phyloP scores from a whole-genome alignment of 2,888 invertebrate species.

The Drosophila kuntzei region DNA sequence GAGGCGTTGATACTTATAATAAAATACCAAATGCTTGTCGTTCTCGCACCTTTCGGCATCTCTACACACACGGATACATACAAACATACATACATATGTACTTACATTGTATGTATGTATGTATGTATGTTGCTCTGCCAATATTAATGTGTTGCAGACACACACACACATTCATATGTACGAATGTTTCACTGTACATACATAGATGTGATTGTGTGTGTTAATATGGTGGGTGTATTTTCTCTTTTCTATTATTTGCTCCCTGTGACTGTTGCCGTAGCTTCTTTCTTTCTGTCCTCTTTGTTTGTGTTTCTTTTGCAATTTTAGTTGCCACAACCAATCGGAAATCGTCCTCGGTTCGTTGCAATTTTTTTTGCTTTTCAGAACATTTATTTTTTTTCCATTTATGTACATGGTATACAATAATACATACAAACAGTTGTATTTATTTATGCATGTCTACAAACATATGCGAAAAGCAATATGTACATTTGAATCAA shows the following conservation, averaged over 20 bases:
- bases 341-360: constrained; percentile 74
- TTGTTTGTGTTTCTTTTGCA: constrained; percentile 57
- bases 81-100: constrained; percentile 24
- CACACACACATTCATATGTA: constrained; percentile 12
- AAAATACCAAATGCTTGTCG: constrained; percentile 75
- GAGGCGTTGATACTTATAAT: constrained; percentile 72
- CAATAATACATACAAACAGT: not conserved
- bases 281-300: constrained; percentile 9
- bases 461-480: constrained; percentile 2
- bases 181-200: constrained; percentile 29
- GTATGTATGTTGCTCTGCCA: constrained; percentile 15
- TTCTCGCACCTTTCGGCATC: constrained; percentile 76
- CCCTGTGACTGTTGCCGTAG: constrained; percentile 44
- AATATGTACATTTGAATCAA: not conserved
- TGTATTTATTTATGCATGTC: constrained; percentile 11
- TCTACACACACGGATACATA: constrained; percentile 41
- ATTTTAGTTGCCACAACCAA: constrained; percentile 77
- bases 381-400: constrained; percentile 19
- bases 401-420: constrained; percentile 4
- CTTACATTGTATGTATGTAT: constrained; percentile 13
- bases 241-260: constrained; percentile 60
- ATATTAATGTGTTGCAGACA: constrained; percentile 24
- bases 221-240: constrained; percentile 46
- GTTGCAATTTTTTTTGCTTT: constrained; percentile 35
- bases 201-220: constrained; percentile 35